phyloP scores from a whole-genome alignment of 2,113 vertebrate species.

The Halcyon malimbica region DNA sequence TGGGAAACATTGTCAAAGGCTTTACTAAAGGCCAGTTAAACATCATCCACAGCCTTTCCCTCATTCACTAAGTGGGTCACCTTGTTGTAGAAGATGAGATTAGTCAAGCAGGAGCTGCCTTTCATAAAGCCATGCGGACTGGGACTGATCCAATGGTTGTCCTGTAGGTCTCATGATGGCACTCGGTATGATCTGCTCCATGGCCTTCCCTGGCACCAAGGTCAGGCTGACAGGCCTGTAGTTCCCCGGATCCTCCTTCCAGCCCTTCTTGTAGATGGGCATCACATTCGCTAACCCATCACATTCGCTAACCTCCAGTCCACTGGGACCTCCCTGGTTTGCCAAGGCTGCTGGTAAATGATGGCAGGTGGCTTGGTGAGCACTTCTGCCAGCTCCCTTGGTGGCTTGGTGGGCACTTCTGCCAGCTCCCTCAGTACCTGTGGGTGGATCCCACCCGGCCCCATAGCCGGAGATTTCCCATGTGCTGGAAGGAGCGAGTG shows the following conservation, averaged over 20 bases:
- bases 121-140: neutral
- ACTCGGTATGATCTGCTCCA: neutral
- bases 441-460: neutral
- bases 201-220: neutral
- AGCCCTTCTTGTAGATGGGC: no score
- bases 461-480: neutral
- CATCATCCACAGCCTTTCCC: no score
- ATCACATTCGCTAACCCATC: no score
- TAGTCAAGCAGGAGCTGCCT: no score
- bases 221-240: neutral
- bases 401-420: neutral
- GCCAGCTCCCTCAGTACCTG: neutral
- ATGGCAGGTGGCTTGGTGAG: neutral
- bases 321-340: neutral
- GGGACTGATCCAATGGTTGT: neutral
- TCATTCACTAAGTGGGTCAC: no score
- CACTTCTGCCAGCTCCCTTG: neutral
- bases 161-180: rapidly evolving
- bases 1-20: no score
- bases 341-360: neutral
- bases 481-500: neutral
- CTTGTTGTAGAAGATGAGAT: no score
- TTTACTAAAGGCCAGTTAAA: no score
- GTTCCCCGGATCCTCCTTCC: neutral
- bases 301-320: neutral